Percentiles rank a stretch among this genome's conserved stretches.
phyloP scores from a whole-genome alignment of 2,797 vertebrate species.

The Lutjanus argentimaculatus region DNA sequence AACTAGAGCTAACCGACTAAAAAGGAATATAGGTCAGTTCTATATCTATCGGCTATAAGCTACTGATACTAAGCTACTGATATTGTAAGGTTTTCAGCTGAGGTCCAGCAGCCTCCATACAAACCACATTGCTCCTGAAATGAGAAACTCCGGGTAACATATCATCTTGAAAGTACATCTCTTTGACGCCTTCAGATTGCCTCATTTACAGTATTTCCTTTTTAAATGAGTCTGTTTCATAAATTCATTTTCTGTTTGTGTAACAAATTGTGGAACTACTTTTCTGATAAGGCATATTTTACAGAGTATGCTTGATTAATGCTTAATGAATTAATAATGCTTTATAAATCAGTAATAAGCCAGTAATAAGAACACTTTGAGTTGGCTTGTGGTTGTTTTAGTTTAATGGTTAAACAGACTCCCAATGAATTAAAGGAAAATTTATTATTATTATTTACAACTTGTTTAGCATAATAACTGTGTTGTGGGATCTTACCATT shows the following conservation, averaged over 20 bases:
- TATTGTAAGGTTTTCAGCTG: conserved; percentile 46
- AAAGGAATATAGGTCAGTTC: conserved; percentile 15
- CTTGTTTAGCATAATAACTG: not conserved
- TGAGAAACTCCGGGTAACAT: conserved; percentile 18
- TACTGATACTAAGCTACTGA: conserved; percentile 67
- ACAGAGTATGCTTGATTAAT: conserved; percentile 5
- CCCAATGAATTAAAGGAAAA: not conserved
- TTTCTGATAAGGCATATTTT: conserved; percentile 13
- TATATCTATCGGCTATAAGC: conserved; percentile 44
- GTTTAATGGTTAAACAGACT: not conserved
- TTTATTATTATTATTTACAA: conserved; percentile 1
- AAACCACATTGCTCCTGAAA: conserved; percentile 30
- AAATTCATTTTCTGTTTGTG: not conserved
- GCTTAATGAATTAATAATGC: not conserved
- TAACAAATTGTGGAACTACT: conserved; percentile 17
- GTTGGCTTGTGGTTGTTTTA: not conserved
- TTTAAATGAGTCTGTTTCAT: conserved; percentile 16
- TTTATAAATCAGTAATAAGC: not conserved
- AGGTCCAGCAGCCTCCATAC: conserved; percentile 20
- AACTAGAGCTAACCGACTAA: conserved; percentile 24
- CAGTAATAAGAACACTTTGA: not conserved
- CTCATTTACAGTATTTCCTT: conserved; percentile 9
- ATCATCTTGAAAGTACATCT: not conserved
- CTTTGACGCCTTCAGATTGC: not conserved
- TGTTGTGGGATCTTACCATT: not conserved